Base-by-base conservation (phyloP, 2,113 vertebrate genomes). In the Physeter macrocephalus region DNA sequence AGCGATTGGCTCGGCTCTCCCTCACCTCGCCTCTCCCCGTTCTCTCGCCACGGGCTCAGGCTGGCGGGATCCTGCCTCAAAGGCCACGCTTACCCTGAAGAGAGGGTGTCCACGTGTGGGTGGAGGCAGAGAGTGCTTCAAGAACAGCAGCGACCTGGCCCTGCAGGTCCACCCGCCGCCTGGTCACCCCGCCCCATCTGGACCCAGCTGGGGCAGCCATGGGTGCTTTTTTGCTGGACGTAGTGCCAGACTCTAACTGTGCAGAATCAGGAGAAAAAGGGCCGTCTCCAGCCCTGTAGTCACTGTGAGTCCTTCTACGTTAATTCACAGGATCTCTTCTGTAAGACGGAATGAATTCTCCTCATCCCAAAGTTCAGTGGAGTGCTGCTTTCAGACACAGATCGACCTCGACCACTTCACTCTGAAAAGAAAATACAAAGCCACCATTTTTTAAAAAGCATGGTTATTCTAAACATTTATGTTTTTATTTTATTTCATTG, bases 351-450 rank as follows among this genome's bases (percentile, higher is more conserved):
- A 62, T 13, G 39, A 66, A 59, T 87, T 72, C 41, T 96, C 69
- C 6, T 83, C 77, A 25, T 69, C 77, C 64, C 15, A 54, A 46
- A 43, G 46, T 21, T 64, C 34, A 18, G 43, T 3, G 57, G 43
- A 75, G 25, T 8, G 6, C 11, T 14, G 27, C 88, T 69, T 92
- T 86, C 78, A 41, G 31, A 78, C 27, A 21, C 2, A 57, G 84
- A 69, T 36, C 1, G 0, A 20, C n/a, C 49, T 52, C 15, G 1
- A 43, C 11, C 2, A 2, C 59, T 83, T 97, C 96, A 97, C 43
- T 97, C 98, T 98, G 77, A 52, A 97, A 95, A 90, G 27, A 93
- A 95, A 90, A 91, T 3, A 52, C 52, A 93, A 88, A 84, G 85
- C 52, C 34, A 36, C 0, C 27, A 5, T 69, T 59, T 29, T 34